A percentile compares a stretch with the other conserved stretches of the same genome.
These are phyloP conservation scores for Choloepus didactylus DNA, from an alignment of 2,797 vertebrate species.

Conservation along the genomic window DNA sequence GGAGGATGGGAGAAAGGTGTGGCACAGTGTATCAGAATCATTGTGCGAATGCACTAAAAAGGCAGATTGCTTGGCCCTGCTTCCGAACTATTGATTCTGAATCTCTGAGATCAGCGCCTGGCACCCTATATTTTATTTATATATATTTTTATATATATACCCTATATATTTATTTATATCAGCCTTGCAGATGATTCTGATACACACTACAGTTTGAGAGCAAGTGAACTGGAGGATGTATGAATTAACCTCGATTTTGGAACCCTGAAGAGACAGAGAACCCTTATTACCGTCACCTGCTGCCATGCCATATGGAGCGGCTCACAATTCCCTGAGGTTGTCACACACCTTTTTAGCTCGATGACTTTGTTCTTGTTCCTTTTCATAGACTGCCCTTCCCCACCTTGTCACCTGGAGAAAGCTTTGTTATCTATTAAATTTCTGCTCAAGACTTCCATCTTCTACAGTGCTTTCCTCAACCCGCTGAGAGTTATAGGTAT, in stretches of 20 bases:
- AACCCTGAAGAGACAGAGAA: neutral
- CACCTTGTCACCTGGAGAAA: neutral
- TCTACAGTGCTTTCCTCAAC: neutral
- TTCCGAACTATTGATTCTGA: neutral
- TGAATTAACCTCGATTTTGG: neutral
- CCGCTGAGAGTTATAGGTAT: neutral
- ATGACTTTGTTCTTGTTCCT: neutral
- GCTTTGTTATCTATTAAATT: neutral
- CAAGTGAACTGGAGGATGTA: neutral
- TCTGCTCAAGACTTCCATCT: neutral
- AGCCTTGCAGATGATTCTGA: neutral
- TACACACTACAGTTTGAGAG: neutral
- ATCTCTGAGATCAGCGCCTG: neutral
- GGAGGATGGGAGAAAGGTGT: neutral
- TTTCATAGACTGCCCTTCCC: neutral
- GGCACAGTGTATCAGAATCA: neutral
- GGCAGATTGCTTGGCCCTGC: neutral
- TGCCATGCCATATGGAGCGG: rapidly evolving
- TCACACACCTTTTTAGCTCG: neutral
- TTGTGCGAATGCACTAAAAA: neutral
- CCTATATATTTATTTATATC: neutral
- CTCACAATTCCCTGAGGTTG: neutral
- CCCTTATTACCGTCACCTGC: neutral
- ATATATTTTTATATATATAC: no score
- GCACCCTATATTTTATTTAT: no score